A percentile compares a stretch with the other conserved stretches of the same genome.
These are phyloP conservation scores for Pecten maximus DNA, from an alignment of 2,888 invertebrate genomes.

Conservation along the genomic window DNA sequence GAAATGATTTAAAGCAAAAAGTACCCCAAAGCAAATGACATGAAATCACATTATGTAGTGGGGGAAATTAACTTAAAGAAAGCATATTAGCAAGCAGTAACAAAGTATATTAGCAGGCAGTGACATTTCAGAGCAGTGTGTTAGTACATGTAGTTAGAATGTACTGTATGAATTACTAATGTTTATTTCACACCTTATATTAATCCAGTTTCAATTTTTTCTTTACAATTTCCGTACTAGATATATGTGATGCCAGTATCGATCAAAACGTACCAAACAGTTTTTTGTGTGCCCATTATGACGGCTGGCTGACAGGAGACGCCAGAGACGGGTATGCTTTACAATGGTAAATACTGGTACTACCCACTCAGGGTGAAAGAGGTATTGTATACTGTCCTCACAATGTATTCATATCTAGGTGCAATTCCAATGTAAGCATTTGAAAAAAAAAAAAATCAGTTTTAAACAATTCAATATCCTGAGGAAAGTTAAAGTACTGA, in stretches of 20 bases:
- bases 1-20: no score
- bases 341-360: conserved; percentile 35
- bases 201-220: conserved; percentile 38
- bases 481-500: not conserved
- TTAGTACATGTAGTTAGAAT: not conserved
- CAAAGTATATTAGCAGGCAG: no score
- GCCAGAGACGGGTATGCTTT: conserved; percentile 32
- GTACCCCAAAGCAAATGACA: no score
- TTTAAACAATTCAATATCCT: not conserved
- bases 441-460: not conserved
- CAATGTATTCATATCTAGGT: not conserved
- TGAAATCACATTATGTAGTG: no score
- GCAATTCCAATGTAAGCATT: not conserved
- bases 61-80: no score
- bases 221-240: conserved; percentile 53
- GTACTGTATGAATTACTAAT: not conserved
- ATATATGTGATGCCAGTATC: conserved; percentile 28
- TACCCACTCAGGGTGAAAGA: conserved; percentile 33
- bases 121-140: not conserved
- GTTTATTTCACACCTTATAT: conserved; percentile 26
- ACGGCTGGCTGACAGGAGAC: conserved; percentile 30
- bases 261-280: conserved; percentile 25
- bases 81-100: no score
- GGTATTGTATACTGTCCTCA: not conserved
- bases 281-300: conserved; percentile 4